phyloP scores from a whole-genome alignment of 2,797 vertebrate species.

The Geotria australis region DNA sequence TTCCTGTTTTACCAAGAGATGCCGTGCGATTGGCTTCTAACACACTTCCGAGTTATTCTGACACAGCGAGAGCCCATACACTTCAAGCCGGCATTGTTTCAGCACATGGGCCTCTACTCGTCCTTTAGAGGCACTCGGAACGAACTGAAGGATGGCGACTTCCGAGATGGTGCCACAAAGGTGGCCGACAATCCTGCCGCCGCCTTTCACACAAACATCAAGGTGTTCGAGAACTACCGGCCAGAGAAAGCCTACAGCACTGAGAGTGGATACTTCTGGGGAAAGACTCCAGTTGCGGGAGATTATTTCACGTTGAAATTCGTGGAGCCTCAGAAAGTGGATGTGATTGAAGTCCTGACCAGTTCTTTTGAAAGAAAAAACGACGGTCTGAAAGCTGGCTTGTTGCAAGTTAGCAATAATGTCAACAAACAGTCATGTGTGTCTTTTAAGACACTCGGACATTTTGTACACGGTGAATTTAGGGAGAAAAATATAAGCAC shows the following conservation, averaged over 20 bases:
- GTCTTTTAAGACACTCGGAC: conserved; percentile 14
- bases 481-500: conserved; percentile 6
- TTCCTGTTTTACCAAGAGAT: conserved; percentile 51
- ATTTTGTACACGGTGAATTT: conserved; percentile 17
- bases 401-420: conserved; percentile 22
- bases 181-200: conserved; percentile 15
- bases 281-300: conserved; percentile 3
- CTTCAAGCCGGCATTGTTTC: conserved; percentile 35
- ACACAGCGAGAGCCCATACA: conserved; percentile 21
- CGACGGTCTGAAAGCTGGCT: conserved; percentile 13
- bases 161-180: conserved; percentile 6
- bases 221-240: conserved; percentile 8
- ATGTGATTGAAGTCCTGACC: conserved; percentile 15
- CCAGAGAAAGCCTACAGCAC: conserved; percentile 22
- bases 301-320: conserved; percentile 21
- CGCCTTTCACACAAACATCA: conserved; percentile 16
- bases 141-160: conserved; percentile 21
- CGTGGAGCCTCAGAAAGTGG: conserved; percentile 7
- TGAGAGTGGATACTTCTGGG: conserved; percentile 7
- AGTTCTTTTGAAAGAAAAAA: conserved; percentile 9
- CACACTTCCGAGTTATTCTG: conserved; percentile 25
- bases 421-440: too few species aligned
- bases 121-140: conserved; percentile 22
- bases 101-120: conserved; percentile 25
- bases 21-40: conserved; percentile 39